A percentile compares a stretch with the other conserved stretches of the same genome.
Conservation (phyloP, 2,113 vertebrate species). For the Anolis sagrei region DNA sequence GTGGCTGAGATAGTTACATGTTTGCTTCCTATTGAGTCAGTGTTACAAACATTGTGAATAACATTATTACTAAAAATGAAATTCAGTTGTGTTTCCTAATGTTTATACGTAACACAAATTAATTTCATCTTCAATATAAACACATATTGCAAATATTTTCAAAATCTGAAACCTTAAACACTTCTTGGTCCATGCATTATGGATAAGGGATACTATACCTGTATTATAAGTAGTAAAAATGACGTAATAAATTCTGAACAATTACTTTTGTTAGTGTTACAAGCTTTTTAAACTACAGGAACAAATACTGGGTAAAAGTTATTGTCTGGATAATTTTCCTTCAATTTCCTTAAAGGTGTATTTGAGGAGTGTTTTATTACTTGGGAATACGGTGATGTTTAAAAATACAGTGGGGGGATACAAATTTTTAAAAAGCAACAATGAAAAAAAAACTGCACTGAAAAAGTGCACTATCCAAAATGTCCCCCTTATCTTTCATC, state of each 20-base stretch:
- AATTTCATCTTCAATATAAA: no score
- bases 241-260: not conserved
- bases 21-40: no score
- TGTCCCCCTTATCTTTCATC: constrained; percentile 3
- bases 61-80: no score
- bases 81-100: no score
- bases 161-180: no score
- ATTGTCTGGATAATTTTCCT: not conserved
- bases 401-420: not conserved
- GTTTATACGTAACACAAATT: no score
- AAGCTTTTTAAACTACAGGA: not conserved
- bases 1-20: no score
- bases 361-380: constrained; percentile 19
- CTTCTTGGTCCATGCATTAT: no score
- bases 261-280: not conserved
- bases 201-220: no score
- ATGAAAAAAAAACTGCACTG: constrained; percentile 17
- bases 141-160: no score
- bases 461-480: constrained; percentile 35
- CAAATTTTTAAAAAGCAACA: not conserved
- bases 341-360: not conserved
- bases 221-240: not conserved
- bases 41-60: no score
- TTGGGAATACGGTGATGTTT: constrained; percentile 14
- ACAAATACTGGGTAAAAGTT: not conserved